Evolutionary conservation across 2,797 vertebrate genomes (phyloP).

Genomic region (Tangara arthus): DNA sequence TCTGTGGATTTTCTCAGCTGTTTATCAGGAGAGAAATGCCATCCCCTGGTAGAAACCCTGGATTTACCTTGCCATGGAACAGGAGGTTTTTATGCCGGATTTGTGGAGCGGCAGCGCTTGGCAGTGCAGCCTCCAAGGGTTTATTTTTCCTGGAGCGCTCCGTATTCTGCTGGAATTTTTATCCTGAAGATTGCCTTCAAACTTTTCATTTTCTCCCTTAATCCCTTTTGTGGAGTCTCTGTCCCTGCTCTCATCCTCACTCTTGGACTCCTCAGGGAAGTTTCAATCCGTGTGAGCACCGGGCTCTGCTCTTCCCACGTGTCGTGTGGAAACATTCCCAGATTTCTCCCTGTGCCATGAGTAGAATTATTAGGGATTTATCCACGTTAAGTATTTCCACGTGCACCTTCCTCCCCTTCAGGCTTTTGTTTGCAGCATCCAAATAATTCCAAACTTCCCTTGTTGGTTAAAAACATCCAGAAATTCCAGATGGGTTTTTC

Average conservation of each 20-base stretch:
- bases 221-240: not conserved
- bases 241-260: not conserved
- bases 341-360: not conserved
- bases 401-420: not conserved
- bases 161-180: not conserved
- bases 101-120: not conserved
- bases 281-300: fast-evolving
- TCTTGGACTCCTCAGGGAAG: not conserved
- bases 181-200: not conserved
- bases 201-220: not conserved
- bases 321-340: not conserved
- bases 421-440: not conserved
- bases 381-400: not conserved
- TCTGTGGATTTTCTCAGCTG: not conserved
- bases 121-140: not conserved
- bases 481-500: not conserved
- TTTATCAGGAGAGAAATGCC: not conserved
- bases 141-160: not conserved
- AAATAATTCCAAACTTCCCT: not conserved
- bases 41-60: not conserved
- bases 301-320: not conserved
- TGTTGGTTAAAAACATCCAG: not conserved
- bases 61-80: not conserved
- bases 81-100: not conserved
- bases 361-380: not conserved